These are phyloP conservation scores for Pheosia gnoma DNA, from an alignment of 2,888 invertebrate species.

Conservation along the genomic window DNA sequence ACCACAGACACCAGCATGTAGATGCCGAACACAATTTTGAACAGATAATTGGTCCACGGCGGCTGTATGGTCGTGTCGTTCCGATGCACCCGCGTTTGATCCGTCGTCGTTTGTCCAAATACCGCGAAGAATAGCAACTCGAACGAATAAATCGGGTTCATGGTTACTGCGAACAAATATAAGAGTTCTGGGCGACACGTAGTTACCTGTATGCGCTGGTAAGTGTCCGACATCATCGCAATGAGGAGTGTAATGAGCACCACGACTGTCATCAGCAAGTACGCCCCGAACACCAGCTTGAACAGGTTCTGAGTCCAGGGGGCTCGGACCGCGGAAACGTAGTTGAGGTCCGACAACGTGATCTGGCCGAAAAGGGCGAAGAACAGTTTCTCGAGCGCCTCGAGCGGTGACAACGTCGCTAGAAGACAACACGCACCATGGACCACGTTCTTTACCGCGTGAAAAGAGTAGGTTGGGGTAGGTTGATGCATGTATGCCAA, in stretches of 20 bases:
- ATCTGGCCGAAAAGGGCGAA: slow-evolving; percentile 99
- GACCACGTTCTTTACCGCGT: slow-evolving; percentile 65
- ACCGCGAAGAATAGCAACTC: slow-evolving; percentile 99
- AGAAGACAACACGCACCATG: slow-evolving; percentile 80
- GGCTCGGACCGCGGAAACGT: slow-evolving; percentile 88
- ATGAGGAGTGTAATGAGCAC: slow-evolving; percentile 99
- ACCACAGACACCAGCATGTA: slow-evolving; percentile 99
- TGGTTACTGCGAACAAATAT: slow-evolving; percentile 91
- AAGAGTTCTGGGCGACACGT: slow-evolving; percentile 59
- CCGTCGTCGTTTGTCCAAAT: slow-evolving; percentile 96
- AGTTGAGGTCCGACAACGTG: slow-evolving; percentile 92
- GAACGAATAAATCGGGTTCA: slow-evolving; percentile 96
- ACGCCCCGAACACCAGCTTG: slow-evolving; percentile 97
- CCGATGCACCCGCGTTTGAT: slow-evolving; percentile 87
- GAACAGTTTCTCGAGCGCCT: slow-evolving; percentile 98
- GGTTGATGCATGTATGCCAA: slow-evolving; percentile 55
- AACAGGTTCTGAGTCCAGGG: slow-evolving; percentile 94
- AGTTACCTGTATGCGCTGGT: slow-evolving; percentile 98
- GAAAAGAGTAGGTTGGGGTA: slow-evolving; percentile 54
- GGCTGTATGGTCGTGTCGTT: slow-evolving; percentile 88
- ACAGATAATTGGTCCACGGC: slow-evolving; percentile 92
- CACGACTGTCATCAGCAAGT: slow-evolving; percentile 98
- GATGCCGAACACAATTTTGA: slow-evolving; percentile 94
- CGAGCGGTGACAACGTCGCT: slow-evolving; percentile 94
- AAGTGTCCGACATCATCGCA: slow-evolving; percentile 99